Conservation (phyloP, 2,113 vertebrate genomes). For the Harpagus bidentatus region DNA sequence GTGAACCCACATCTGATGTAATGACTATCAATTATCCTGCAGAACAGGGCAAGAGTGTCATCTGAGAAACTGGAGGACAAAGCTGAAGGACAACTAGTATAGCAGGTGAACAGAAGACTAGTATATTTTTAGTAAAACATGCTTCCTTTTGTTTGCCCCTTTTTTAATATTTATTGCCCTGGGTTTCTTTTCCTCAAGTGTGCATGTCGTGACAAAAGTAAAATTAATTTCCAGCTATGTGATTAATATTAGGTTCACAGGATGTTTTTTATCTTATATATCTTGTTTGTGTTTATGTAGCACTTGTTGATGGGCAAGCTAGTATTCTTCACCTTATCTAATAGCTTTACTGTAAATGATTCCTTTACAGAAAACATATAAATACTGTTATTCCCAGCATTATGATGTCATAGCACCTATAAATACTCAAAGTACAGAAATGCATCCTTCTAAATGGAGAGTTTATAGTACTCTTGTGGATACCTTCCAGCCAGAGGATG, state of each 20-base stretch:
- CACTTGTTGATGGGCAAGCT: background rate
- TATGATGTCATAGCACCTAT: constrained; percentile 73
- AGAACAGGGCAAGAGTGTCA: background rate
- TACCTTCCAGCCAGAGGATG: constrained; percentile 54
- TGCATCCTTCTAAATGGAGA: constrained; percentile 61
- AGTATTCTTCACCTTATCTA: constrained; percentile 45
- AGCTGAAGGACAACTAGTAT: background rate
- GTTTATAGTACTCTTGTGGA: constrained; percentile 64
- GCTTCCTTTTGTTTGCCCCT: background rate
- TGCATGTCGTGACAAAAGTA: background rate
- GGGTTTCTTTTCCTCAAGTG: background rate
- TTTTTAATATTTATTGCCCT: background rate
- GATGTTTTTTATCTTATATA: background rate
- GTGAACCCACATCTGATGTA: background rate
- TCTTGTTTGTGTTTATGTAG: background rate
- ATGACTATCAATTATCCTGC: background rate
- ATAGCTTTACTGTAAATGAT: constrained; percentile 66
- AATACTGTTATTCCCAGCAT: constrained; percentile 70
- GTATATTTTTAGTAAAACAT: background rate
- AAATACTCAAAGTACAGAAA: constrained; percentile 64
- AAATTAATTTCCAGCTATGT: background rate
- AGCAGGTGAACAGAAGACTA: background rate
- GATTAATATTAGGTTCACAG: background rate
- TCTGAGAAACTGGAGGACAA: background rate
- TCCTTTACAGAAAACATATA: constrained; percentile 68